Conservation (phyloP, 2,888 invertebrate species). For the Aromia moschata region DNA sequence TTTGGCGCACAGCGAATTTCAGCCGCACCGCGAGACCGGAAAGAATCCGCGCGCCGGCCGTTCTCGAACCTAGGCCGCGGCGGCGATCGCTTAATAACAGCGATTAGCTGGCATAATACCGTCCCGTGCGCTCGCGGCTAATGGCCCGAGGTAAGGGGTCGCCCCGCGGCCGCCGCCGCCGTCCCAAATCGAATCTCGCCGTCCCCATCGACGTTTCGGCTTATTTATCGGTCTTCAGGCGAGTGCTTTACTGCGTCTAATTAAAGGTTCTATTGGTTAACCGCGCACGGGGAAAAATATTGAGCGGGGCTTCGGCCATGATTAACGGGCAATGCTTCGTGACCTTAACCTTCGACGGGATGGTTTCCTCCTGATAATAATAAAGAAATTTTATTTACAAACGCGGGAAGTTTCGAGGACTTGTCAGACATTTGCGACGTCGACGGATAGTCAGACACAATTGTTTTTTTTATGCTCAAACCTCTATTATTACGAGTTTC, state of each 20-base stretch:
- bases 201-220: conserved; percentile 14
- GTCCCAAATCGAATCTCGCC: conserved; percentile 26
- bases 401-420: too few relatives aligned
- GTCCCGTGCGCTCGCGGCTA: conserved; percentile 20
- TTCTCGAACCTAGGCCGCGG: conserved; percentile 10
- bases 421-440: too few relatives aligned
- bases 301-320: background rate
- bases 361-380: too few relatives aligned
- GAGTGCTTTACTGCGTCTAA: conserved; percentile 3
- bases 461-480: too few relatives aligned
- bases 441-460: too few relatives aligned
- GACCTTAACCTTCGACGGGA: too few relatives aligned
- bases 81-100: conserved; percentile 24
- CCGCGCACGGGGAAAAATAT: background rate
- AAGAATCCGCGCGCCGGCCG: conserved; percentile 20
- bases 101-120: conserved; percentile 29
- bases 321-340: background rate
- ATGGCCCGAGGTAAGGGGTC: conserved; percentile 32
- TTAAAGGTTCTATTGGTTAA: background rate
- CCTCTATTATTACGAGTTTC: too few relatives aligned
- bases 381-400: too few relatives aligned
- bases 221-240: conserved; percentile 6
- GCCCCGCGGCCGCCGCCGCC: conserved; percentile 17
- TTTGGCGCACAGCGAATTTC: conserved; percentile 7
- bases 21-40: too few relatives aligned